Base-by-base conservation (phyloP, 1,140 invertebrate species). In the Neuroterus valhalla region DNA sequence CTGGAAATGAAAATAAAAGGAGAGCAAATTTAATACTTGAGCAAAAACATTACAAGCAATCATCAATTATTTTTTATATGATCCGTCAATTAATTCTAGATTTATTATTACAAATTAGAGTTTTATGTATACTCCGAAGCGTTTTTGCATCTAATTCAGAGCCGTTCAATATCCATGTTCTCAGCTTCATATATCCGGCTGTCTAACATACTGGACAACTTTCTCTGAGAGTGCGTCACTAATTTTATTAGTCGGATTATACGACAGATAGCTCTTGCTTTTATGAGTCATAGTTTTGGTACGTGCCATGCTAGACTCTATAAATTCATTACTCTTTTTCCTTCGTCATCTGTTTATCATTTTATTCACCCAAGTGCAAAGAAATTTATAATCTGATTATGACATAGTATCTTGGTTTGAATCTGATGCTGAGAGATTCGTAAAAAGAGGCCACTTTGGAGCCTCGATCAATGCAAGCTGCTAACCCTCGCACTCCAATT, bases 241-340 rank as follows among this genome's bases (percentile, higher is more conserved):
- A 31, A 62, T 62, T 62, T 31, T 23, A 62, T 62, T 38, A 62
- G 55, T 62, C 23, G 31, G 55, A 62, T 62, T 62, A 62, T 31
- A 23, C 12, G 55, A 62, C 31, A 6, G 55, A 62, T 62, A 15
- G 2, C 23, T 3, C 31, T 23, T 38, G 15, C 31, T 12, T 38
- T 62, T 11, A 26, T 62, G 55, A 62, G 55, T 62, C 55, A 62
- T 23, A 55, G 31, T 31, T 15, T n/a, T 31, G 23, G 31, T 15
- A 38, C 14, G 23, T 6, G 23, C 15, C 4, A n/a, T 5, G 26
- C n/a, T 17, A 55, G 26, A 55, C 12, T 55, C 26, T 55, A 55
- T 55, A 14, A 55, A 55, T 55, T 23, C 26, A 26, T 38, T 38
- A 8, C 31, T 8, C 21, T 55, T 26, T 3, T 23, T 26, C 26